phyloP scores from a whole-genome alignment of 53 echinoderm and acorn worm genomes.

The Henricia sp. region DNA sequence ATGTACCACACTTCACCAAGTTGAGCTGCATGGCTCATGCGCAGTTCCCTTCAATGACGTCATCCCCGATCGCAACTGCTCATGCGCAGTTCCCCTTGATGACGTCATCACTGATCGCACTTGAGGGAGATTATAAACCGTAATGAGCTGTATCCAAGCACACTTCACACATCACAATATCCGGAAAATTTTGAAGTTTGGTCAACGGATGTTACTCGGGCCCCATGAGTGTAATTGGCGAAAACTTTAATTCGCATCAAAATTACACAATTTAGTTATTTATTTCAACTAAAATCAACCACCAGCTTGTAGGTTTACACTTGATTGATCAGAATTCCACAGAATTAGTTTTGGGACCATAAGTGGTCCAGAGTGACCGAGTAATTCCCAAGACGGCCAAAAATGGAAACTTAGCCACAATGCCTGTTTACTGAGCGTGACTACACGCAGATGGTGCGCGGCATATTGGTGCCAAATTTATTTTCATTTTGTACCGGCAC shows the following conservation, averaged over 20 bases:
- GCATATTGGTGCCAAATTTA: slow-evolving; percentile 6
- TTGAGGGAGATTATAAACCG: no score
- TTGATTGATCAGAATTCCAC: slow-evolving; percentile 22
- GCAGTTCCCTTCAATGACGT: no score
- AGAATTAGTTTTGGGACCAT: slow-evolving; percentile 10
- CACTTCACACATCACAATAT: slow-evolving; percentile 55
- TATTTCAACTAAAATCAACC: background rate
- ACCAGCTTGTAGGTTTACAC: slow-evolving; percentile 44
- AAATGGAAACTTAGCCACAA: background rate
- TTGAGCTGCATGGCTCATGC: no score
- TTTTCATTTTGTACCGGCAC: slow-evolving; percentile 31
- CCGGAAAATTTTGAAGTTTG: background rate
- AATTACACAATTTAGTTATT: no score
- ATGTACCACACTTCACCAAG: no score
- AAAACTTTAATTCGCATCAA: slow-evolving; percentile 10
- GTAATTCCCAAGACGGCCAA: slow-evolving; percentile 34
- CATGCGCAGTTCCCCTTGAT: no score
- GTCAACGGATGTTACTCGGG: slow-evolving; percentile 2
- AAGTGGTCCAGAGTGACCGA: background rate
- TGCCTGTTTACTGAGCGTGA: slow-evolving; percentile 16
- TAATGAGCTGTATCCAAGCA: slow-evolving; percentile 46
- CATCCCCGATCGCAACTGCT: no score
- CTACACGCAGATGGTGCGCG: slow-evolving; percentile 37
- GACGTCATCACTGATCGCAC: no score
- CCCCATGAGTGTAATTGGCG: slow-evolving; percentile 2